These are phyloP conservation scores for Eilema sororculum DNA, from an alignment of 2,888 invertebrate genomes.

Conservation along the genomic window DNA sequence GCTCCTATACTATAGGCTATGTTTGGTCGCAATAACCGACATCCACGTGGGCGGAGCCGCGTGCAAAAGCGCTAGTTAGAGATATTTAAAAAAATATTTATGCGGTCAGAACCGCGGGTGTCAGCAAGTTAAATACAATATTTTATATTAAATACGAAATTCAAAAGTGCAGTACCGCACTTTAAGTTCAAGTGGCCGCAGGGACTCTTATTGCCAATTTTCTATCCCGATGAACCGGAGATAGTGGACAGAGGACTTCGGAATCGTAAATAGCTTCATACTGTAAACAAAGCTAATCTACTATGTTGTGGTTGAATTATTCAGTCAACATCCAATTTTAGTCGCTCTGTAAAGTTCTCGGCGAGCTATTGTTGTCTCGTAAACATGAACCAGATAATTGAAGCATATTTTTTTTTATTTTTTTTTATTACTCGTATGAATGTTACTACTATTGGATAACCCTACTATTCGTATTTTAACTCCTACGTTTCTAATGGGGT, in stretches of 20 bases:
- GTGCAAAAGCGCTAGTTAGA: too few species aligned
- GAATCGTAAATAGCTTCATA: slow-evolving; percentile 45
- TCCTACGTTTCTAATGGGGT: not conserved
- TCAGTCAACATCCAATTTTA: slow-evolving; percentile 14
- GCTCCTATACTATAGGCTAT: too few species aligned
- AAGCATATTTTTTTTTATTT: not conserved
- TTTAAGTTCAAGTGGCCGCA: slow-evolving; percentile 34
- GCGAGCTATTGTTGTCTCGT: not conserved
- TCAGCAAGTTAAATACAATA: not conserved
- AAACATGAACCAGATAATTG: not conserved
- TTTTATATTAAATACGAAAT: not conserved
- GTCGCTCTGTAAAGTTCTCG: slow-evolving; percentile 6
- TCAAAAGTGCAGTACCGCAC: slow-evolving; percentile 6
- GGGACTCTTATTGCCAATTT: slow-evolving; percentile 67
- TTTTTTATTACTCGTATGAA: not conserved
- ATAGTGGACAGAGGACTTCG: slow-evolving; percentile 51
- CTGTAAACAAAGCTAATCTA: slow-evolving; percentile 31
- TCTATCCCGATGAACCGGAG: slow-evolving; percentile 62
- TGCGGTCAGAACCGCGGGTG: too few species aligned
- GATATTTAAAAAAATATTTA: too few species aligned
- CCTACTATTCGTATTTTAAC: not conserved
- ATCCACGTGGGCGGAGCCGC: too few species aligned
- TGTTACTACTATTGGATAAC: too few species aligned
- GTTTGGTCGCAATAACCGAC: too few species aligned
- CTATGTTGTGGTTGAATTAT: slow-evolving; percentile 17